Evolutionary conservation across 1,140 invertebrate genomes (phyloP).

Genomic region (Aphidius ervi): DNA sequence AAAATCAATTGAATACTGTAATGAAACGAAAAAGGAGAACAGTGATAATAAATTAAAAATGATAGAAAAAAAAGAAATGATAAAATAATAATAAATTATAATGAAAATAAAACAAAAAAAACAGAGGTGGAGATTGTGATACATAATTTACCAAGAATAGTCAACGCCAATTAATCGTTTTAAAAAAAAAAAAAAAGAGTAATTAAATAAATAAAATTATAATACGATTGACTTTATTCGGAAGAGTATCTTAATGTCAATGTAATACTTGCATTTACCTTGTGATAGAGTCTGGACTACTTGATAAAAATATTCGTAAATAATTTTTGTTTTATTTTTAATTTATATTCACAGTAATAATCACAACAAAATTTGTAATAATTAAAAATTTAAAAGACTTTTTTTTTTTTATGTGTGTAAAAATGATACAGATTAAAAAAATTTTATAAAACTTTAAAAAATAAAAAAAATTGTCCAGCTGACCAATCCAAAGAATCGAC

Average conservation of each 20-base stretch:
- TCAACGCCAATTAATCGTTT: slow-evolving; percentile 16
- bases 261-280: slow-evolving; percentile 48
- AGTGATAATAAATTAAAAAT: slow-evolving; percentile 24
- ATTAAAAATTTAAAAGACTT: slow-evolving; percentile 13
- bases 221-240: neutral
- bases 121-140: slow-evolving; percentile 16
- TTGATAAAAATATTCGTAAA: slow-evolving; percentile 6
- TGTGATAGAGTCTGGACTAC: slow-evolving; percentile 54
- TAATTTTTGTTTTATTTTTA: slow-evolving; percentile 11
- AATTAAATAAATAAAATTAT: slow-evolving; percentile 15
- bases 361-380: neutral
- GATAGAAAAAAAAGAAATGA: slow-evolving; percentile 9
- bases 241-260: slow-evolving; percentile 25
- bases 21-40: slow-evolving; percentile 16
- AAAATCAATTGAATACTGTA: slow-evolving; percentile 17
- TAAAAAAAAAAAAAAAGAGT: slow-evolving; percentile 21
- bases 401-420: too few species aligned
- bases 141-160: neutral
- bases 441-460: slow-evolving; percentile 31
- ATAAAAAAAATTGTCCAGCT: slow-evolving; percentile 45
- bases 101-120: slow-evolving; percentile 22
- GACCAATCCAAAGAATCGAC: slow-evolving; percentile 55
- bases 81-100: slow-evolving; percentile 17
- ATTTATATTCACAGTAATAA: neutral
- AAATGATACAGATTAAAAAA: slow-evolving; percentile 11